Conservation (phyloP, 2,888 invertebrate genomes). For the Agriopis leucophaearia region DNA sequence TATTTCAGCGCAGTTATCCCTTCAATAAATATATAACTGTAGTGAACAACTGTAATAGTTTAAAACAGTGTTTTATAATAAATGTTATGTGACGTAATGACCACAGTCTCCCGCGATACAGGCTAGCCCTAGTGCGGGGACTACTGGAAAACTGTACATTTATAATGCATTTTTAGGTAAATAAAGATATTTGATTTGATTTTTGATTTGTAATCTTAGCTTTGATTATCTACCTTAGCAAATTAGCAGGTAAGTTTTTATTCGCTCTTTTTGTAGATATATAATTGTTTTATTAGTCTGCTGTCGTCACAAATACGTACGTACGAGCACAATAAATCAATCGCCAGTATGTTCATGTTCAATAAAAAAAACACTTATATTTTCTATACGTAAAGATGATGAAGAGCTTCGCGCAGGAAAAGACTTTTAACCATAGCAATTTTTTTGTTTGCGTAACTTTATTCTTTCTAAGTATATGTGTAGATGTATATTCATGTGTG, state of each 20-base stretch:
- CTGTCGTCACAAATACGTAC: constrained; percentile 6
- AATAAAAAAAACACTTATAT: not conserved
- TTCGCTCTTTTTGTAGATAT: constrained; percentile 3
- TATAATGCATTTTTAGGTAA: too few relatives aligned
- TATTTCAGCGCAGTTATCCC: too few relatives aligned
- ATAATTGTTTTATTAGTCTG: not conserved
- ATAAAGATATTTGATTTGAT: too few relatives aligned
- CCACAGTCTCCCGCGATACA: too few relatives aligned
- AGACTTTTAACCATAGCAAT: not conserved
- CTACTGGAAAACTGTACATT: too few relatives aligned
- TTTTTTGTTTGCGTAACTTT: not conserved
- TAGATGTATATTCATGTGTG: too few relatives aligned
- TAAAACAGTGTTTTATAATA: not conserved
- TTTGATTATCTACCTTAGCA: not conserved
- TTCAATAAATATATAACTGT: too few relatives aligned
- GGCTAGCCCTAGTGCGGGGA: too few relatives aligned
- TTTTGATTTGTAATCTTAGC: not conserved
- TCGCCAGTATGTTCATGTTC: not conserved
- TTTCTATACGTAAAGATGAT: constrained; percentile 1
- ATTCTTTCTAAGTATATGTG: too few relatives aligned
- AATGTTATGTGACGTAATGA: too few relatives aligned
- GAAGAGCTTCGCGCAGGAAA: not conserved
- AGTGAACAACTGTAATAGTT: too few relatives aligned
- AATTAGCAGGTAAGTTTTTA: constrained; percentile 9
- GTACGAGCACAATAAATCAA: constrained; percentile 1